Conservation (phyloP, 2,888 invertebrate genomes). For the Iphiclides podalirius region DNA sequence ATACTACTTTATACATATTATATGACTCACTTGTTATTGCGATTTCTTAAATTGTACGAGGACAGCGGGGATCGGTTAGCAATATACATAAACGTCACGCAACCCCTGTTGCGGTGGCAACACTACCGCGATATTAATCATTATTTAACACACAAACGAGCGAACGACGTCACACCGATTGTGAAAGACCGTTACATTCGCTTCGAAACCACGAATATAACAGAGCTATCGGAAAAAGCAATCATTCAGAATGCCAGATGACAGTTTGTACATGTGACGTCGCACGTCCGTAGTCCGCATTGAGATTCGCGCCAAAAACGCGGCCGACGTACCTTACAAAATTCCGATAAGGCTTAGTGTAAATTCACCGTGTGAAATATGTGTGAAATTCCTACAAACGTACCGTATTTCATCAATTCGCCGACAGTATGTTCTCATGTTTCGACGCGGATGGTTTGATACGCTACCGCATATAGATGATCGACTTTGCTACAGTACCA, state of each 20-base stretch:
- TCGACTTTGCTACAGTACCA: too few species aligned
- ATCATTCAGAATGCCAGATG: too few species aligned
- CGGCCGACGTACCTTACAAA: background rate
- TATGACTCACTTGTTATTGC: slow-evolving; percentile 75
- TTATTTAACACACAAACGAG: slow-evolving; percentile 12
- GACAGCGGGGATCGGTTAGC: slow-evolving; percentile 41
- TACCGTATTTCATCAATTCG: background rate
- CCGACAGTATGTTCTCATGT: slow-evolving; percentile 21
- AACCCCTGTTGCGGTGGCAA: slow-evolving; percentile 5
- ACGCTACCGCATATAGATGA: background rate
- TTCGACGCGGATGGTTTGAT: slow-evolving; percentile 7
- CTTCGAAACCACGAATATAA: too few species aligned
- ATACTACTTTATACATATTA: slow-evolving; percentile 69
- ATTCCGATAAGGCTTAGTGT: slow-evolving; percentile 6
- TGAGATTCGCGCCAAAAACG: slow-evolving; percentile 14
- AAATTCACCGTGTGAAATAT: slow-evolving; percentile 3
- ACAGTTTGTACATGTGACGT: too few species aligned
- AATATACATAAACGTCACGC: slow-evolving; percentile 24
- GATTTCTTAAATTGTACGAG: slow-evolving; percentile 59
- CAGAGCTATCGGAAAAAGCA: too few species aligned
- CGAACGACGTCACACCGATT: background rate
- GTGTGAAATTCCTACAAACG: background rate
- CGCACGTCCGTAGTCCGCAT: background rate
- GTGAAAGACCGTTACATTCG: background rate
- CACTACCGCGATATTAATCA: background rate